These are phyloP conservation scores for Botia almorhae DNA, from an alignment of 2,797 vertebrate genomes.

Conservation along the genomic window DNA sequence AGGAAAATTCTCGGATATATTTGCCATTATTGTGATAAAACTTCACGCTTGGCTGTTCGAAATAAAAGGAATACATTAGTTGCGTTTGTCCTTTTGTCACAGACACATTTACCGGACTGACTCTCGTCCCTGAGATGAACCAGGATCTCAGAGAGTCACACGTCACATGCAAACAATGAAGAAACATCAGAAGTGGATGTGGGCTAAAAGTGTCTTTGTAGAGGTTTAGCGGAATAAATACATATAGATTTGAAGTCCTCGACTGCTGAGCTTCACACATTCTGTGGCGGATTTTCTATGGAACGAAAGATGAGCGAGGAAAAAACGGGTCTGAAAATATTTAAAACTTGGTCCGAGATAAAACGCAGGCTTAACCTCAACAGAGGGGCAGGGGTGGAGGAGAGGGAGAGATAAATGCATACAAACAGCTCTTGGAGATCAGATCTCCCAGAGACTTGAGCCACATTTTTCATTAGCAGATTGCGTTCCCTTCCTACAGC, in stretches of 20 bases:
- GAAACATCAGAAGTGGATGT: conserved; percentile 58
- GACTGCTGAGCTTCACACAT: conserved; percentile 74
- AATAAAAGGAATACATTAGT: conserved; percentile 40
- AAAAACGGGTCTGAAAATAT: conserved; percentile 75
- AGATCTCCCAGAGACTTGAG: conserved; percentile 67
- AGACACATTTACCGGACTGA: conserved; percentile 14
- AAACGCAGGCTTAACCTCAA: conserved; percentile 75
- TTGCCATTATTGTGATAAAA: conserved; percentile 20
- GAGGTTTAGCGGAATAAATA: conserved; percentile 25
- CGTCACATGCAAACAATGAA: conserved; percentile 58
- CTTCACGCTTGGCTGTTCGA: conserved; percentile 18
- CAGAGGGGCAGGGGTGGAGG: conserved; percentile 45
- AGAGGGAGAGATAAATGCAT: conserved; percentile 56
- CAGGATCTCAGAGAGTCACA: conserved; percentile 30
- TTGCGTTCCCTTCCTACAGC: conserved; percentile 52
- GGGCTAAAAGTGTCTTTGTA: conserved; percentile 55
- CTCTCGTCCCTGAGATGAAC: conserved; percentile 20
- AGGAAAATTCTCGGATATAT: background rate
- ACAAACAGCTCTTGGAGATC: conserved; percentile 64
- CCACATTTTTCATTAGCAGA: conserved; percentile 73
- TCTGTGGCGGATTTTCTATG: conserved; percentile 66
- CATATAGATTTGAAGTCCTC: conserved; percentile 65
- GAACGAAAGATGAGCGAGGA: conserved; percentile 68
- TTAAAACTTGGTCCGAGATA: conserved; percentile 76
- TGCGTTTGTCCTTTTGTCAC: conserved; percentile 23